Evolutionary conservation across 2,888 invertebrate species (phyloP).

Genomic region (Trissolcus japonicus): DNA sequence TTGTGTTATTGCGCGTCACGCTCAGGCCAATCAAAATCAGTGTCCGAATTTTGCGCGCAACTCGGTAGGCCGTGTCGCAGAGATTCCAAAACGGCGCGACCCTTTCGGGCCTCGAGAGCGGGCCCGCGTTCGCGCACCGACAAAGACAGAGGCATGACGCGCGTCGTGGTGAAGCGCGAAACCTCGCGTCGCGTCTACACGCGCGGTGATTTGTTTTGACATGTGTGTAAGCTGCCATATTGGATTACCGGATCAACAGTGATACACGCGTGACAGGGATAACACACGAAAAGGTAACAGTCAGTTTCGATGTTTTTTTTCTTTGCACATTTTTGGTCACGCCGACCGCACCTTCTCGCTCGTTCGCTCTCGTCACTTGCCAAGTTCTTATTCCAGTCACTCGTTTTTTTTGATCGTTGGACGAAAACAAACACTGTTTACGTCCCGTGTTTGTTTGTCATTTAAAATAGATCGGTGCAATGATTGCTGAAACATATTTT

Average conservation of each 20-base stretch:
- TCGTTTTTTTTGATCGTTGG: too few relatives aligned
- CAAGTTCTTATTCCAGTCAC: too few relatives aligned
- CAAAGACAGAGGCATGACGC: conserved; percentile 45
- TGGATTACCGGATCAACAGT: conserved; percentile 68
- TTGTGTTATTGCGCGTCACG: conserved; percentile 8
- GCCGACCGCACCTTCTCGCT: conserved; percentile 7
- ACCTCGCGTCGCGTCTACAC: conserved; percentile 47
- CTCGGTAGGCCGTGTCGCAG: neutral
- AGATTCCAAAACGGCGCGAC: neutral
- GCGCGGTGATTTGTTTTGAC: conserved; percentile 72
- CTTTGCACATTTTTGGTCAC: neutral
- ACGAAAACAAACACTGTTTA: too few relatives aligned
- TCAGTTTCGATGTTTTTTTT: neutral
- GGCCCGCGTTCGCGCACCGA: conserved; percentile 1
- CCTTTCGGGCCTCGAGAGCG: neutral
- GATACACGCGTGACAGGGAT: conserved; percentile 41
- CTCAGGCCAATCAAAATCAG: too few relatives aligned
- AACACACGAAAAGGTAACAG: conserved; percentile 27
- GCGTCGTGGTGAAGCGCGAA: conserved; percentile 46
- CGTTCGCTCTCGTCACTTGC: neutral
- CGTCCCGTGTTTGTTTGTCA: too few relatives aligned
- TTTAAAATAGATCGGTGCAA: too few relatives aligned
- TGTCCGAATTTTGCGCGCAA: too few relatives aligned
- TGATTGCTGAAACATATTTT: too few relatives aligned
- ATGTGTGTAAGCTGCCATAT: conserved; percentile 72